phyloP scores from a whole-genome alignment of 2,888 invertebrate species.

The Cephus nigrinus region DNA sequence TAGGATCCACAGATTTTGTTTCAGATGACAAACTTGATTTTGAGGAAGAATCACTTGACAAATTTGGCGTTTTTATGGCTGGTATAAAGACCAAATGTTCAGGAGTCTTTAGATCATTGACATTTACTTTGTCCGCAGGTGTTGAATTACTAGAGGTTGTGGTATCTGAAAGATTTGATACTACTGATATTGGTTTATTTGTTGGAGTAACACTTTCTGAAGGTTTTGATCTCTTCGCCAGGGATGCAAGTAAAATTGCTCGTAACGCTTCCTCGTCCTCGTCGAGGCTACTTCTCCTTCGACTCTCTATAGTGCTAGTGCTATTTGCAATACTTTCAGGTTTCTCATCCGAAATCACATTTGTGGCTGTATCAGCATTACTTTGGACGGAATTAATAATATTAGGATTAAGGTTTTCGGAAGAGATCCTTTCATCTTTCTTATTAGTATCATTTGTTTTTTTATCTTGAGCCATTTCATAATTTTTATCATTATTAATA shows the following conservation, averaged over 20 bases:
- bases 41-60: not conserved
- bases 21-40: not conserved
- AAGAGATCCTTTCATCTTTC: not conserved
- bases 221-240: conserved; percentile 48
- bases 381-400: not conserved
- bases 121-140: not conserved
- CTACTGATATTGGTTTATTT: not conserved
- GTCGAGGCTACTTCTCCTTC: conserved; percentile 51
- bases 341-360: not conserved
- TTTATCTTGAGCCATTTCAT: no score
- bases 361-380: not conserved
- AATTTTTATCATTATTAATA: not conserved
- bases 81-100: not conserved
- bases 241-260: conserved; percentile 54
- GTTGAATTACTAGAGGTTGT: not conserved
- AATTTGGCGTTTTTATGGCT: not conserved
- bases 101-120: not conserved
- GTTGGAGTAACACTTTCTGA: conserved; percentile 6
- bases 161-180: not conserved
- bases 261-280: conserved; percentile 61
- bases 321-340: not conserved
- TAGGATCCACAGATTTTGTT: not conserved
- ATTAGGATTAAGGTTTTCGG: not conserved
- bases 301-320: conserved; percentile 3
- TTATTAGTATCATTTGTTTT: not conserved